A percentile compares a stretch with the other conserved stretches of the same genome.
These are phyloP conservation scores for Perodicticus potto DNA, from an alignment of 2,797 vertebrate genomes.

Conservation along the genomic window DNA sequence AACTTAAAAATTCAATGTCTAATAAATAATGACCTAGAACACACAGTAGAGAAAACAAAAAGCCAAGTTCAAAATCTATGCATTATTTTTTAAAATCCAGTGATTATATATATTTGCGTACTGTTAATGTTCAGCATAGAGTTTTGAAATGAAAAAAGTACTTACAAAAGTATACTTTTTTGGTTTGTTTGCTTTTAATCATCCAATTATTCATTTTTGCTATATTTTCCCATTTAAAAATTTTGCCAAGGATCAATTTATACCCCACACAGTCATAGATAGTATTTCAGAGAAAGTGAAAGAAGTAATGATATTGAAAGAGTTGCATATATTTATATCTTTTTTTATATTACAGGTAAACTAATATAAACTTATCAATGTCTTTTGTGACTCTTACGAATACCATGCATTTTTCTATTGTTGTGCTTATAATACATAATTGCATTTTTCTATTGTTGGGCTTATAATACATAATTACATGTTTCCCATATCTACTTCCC, in stretches of 20 bases:
- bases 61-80: neutral
- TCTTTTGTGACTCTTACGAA: neutral
- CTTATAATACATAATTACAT: neutral
- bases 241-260: neutral
- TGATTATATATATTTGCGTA: neutral
- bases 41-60: neutral
- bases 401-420: neutral
- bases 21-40: neutral
- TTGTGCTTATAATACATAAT: neutral
- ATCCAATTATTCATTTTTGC: neutral
- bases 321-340: neutral
- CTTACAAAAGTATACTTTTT: neutral
- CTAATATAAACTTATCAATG: neutral
- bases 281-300: neutral
- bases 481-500: neutral
- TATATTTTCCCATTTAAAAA: neutral
- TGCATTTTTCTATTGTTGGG: neutral
- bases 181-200: neutral
- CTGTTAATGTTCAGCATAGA: neutral
- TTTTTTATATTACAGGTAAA: neutral
- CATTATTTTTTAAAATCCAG: neutral
- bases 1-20: neutral
- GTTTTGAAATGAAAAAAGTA: neutral
- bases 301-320: neutral
- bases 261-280: neutral